A percentile compares a stretch with the other conserved stretches of the same genome.
Evolutionary conservation across 2,113 vertebrate species (phyloP).

Genomic region (Mus musculus): DNA sequence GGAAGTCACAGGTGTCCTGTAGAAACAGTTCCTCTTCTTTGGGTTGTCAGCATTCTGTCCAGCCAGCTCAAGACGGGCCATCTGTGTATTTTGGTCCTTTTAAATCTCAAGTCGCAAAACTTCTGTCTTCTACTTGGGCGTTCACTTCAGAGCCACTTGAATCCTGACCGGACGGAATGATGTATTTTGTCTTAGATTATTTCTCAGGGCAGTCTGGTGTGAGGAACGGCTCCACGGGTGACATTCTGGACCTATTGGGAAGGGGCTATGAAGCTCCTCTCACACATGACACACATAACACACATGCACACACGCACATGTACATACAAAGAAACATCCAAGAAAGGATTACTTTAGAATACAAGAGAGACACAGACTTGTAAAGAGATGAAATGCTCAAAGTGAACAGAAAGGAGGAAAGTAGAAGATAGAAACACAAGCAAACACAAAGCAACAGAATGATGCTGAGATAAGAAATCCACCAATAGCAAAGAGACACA

Average conservation of each 20-base stretch:
- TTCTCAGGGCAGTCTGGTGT: not conserved
- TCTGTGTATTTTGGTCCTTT: not conserved
- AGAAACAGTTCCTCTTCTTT: not conserved
- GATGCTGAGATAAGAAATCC: conserved; percentile 11
- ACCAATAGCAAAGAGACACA: conserved; percentile 44
- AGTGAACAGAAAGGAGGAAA: conserved; percentile 16
- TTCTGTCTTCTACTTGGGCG: conserved; percentile 1
- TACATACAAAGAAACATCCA: conserved; percentile 34
- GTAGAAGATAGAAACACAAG: conserved; percentile 16
- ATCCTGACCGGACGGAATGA: not conserved
- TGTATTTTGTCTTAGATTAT: conserved; percentile 24
- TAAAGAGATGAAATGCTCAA: conserved; percentile 26
- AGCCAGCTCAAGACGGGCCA: not conserved
- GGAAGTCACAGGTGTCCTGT: not conserved
- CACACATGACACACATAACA: not conserved
- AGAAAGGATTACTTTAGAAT: conserved; percentile 25
- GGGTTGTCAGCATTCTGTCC: conserved; percentile 5
- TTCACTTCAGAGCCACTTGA: not conserved
- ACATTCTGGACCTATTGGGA: conserved; percentile 47
- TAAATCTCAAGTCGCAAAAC: not conserved
- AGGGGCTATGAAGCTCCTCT: conserved; percentile 45
- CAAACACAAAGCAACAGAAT: not conserved
- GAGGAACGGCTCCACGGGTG: conserved; percentile 34
- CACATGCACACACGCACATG: not conserved
- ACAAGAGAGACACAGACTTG: not conserved